Conservation (phyloP, 1,140 invertebrate species). For the Polypedilum pembai region DNA sequence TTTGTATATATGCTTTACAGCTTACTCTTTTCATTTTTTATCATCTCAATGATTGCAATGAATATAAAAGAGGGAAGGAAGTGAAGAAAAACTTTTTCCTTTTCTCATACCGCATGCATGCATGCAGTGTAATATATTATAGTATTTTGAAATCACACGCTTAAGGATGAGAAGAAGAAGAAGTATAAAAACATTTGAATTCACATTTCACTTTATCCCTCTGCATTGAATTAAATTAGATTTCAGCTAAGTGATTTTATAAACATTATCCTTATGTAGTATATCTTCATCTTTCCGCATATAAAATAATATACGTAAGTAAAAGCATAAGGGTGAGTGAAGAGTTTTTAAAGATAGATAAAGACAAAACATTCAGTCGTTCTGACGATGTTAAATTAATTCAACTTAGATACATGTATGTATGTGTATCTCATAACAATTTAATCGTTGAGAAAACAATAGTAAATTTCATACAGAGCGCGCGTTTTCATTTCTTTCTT, state of each 20-base stretch:
- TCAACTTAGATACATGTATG: not conserved
- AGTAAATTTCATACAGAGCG: constrained; percentile 1
- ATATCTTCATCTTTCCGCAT: not conserved
- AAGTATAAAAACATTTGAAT: not conserved
- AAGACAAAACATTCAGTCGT: not conserved
- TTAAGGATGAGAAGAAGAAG: not conserved
- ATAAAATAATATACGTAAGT: no score
- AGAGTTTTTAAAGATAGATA: not conserved
- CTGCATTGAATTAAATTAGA: constrained; percentile 19
- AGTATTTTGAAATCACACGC: not conserved
- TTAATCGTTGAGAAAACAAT: constrained; percentile 22
- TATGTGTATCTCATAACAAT: constrained; percentile 1
- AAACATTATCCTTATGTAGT: constrained; percentile 22
- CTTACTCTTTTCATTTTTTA: no score
- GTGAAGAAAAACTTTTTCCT: not conserved
- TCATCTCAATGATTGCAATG: no score
- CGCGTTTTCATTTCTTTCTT: not conserved
- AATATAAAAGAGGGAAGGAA: no score
- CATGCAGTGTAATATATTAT: not conserved
- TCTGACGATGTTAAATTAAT: constrained; percentile 24
- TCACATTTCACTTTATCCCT: not conserved
- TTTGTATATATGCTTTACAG: no score
- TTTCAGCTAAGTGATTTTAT: constrained; percentile 27
- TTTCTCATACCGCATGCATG: not conserved
- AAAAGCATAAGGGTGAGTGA: constrained; percentile 9